These are phyloP conservation scores for Helleia helle DNA, from an alignment of 2,888 invertebrate species.

Conservation along the genomic window DNA sequence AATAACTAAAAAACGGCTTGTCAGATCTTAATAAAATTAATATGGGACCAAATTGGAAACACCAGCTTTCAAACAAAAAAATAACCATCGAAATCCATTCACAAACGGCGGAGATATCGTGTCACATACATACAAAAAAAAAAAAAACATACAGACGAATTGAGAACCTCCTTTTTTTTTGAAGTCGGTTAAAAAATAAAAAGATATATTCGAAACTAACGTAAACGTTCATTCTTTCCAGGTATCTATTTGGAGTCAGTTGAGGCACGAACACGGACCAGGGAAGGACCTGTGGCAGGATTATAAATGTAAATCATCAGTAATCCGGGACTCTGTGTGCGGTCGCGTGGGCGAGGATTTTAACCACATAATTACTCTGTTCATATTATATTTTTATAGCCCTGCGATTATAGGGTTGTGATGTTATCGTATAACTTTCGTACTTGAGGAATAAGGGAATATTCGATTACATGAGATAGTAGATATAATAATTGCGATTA, in stretches of 20 bases:
- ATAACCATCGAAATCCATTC: no score
- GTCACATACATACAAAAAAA: no score
- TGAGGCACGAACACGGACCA: no score
- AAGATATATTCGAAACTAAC: constrained; percentile 1
- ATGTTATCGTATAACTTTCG: neutral
- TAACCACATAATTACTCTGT: constrained; percentile 14
- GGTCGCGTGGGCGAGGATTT: constrained; percentile 22
- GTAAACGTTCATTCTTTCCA: constrained; percentile 17
- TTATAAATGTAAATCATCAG: constrained; percentile 41
- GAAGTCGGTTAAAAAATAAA: no score
- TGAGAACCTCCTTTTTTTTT: no score
- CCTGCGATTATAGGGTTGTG: neutral
- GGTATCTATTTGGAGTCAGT: constrained; percentile 19
- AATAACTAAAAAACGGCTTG: no score
- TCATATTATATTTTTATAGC: constrained; percentile 6
- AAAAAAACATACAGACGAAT: no score
- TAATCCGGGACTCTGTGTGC: constrained; percentile 37
- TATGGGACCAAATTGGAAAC: no score
- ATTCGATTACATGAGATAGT: constrained; percentile 1
- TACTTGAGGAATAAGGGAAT: neutral
- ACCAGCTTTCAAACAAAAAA: no score
- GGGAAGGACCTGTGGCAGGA: constrained; percentile 24
- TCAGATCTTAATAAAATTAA: no score
- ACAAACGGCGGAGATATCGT: no score
- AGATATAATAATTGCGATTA: no score